Evolutionary conservation across 2,797 vertebrate species (phyloP), one percentile per base, ranked within the genome.

Genomic region (Melanotaenia boesemani): DNA sequence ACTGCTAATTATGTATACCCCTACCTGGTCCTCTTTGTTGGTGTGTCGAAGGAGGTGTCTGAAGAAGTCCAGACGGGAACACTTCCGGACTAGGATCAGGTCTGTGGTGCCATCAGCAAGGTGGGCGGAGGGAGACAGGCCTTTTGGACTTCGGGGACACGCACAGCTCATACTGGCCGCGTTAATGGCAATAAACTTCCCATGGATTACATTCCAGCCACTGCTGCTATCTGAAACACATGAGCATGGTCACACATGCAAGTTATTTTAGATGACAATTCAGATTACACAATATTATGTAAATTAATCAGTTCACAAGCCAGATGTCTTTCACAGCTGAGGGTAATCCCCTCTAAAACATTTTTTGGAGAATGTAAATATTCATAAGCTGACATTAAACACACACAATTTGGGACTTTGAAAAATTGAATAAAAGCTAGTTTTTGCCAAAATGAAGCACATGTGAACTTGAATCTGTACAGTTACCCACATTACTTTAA

Each of bases 161-260:
- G 98, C 97, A 41, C 98, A 99, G 92, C 96, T 97, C 94, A 99
- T 98, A 80, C 85, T 96, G 56, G 96, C 95, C 2, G 94, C 95
- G 16, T 99, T 99, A 84, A 99, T 96, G 74, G 97, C 97, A 69
- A 98, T 91, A 82, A 99, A 99, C 88, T 96, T 96, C 11, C 97
- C 97, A 30, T 91, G 93, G 74, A 97, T 85, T 28, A 94, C 91
- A 0, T 90, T 94, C 98, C 97, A 98, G 24, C 92, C 93, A 1
- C 73, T 63, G 57, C 56, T 22, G 52, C 44, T n/a, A 1, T n/a
- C 85, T 90, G 80, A 70, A 81, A 82, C 34, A 54, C 46, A 52
- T n/a, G 5, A 73, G 32, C 15, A 26, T 15, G 13, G 1, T 11
- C 48, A 22, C 48, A 22, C 20, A n/a, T 22, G 8, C 7, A n/a